Evolutionary conservation across 2,797 vertebrate species (phyloP).

Genomic region (Acanthurus lineatus): DNA sequence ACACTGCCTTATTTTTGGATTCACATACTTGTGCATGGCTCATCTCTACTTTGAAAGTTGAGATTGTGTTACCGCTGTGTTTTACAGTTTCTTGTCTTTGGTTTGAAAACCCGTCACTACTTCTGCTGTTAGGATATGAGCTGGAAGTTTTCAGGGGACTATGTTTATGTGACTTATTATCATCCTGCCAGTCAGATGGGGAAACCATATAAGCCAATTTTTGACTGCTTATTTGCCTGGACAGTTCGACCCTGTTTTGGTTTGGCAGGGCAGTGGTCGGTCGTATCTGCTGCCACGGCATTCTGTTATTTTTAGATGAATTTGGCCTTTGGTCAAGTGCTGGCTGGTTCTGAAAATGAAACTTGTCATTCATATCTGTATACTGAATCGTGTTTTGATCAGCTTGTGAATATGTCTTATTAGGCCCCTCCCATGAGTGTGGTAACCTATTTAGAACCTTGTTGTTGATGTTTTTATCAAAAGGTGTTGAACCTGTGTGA

Average conservation of each 20-base stretch:
- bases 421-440: slow-evolving; percentile 90
- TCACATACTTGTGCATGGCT: slow-evolving; percentile 86
- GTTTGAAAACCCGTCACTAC: slow-evolving; percentile 82
- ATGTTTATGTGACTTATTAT: slow-evolving; percentile 85
- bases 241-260: slow-evolving; percentile 88
- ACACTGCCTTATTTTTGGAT: slow-evolving; percentile 88
- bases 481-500: slow-evolving; percentile 83
- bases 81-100: slow-evolving; percentile 86
- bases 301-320: slow-evolving; percentile 85
- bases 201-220: slow-evolving; percentile 89
- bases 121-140: slow-evolving; percentile 82
- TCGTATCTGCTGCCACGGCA: slow-evolving; percentile 92
- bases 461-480: slow-evolving; percentile 87
- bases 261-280: slow-evolving; percentile 80
- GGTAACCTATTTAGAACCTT: slow-evolving; percentile 83
- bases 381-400: slow-evolving; percentile 89
- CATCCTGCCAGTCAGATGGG: slow-evolving; percentile 89
- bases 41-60: slow-evolving; percentile 86
- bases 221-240: slow-evolving; percentile 88
- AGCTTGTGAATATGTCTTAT: slow-evolving; percentile 86
- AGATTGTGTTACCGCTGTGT: slow-evolving; percentile 75
- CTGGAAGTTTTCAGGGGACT: slow-evolving; percentile 76
- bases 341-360: slow-evolving; percentile 89
- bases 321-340: slow-evolving; percentile 88
- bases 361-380: slow-evolving; percentile 83